These are phyloP conservation scores for Penaeus vannamei DNA, from an alignment of 1,140 invertebrate species.

Conservation along the genomic window DNA sequence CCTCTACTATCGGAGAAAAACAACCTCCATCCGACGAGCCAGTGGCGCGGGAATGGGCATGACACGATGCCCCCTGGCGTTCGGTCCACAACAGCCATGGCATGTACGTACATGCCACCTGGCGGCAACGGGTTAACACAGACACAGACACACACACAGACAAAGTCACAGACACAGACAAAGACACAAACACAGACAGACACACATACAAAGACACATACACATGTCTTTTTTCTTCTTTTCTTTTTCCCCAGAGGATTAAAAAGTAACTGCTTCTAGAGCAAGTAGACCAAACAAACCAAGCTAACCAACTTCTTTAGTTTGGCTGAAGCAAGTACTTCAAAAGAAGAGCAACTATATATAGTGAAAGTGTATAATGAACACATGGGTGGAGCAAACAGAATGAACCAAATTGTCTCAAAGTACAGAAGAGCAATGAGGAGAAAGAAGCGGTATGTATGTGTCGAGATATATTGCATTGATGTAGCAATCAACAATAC, in stretches of 20 bases:
- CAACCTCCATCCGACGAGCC: no score
- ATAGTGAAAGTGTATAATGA: neutral
- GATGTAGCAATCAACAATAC: neutral
- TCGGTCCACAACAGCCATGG: no score
- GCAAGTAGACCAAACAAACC: neutral
- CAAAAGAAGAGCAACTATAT: neutral
- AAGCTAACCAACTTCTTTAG: neutral
- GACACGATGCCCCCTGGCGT: no score
- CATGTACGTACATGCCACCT: no score
- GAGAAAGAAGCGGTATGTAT: neutral
- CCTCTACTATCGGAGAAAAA: no score
- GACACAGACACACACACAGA: no score
- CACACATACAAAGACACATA: neutral
- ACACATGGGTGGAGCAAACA: neutral
- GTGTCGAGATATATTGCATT: neutral
- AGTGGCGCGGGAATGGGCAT: no score
- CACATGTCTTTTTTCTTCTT: neutral
- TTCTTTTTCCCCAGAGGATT: neutral
- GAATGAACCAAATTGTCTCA: neutral
- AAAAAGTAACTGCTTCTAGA: neutral
- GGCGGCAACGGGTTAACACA: slow-evolving; percentile 29
- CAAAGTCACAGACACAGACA: no score
- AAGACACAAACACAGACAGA: no score
- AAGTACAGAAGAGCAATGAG: neutral
- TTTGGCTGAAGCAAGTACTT: slow-evolving; percentile 12